phyloP scores from a whole-genome alignment of 1,140 invertebrate genomes.

The Drosophila willistoni region DNA sequence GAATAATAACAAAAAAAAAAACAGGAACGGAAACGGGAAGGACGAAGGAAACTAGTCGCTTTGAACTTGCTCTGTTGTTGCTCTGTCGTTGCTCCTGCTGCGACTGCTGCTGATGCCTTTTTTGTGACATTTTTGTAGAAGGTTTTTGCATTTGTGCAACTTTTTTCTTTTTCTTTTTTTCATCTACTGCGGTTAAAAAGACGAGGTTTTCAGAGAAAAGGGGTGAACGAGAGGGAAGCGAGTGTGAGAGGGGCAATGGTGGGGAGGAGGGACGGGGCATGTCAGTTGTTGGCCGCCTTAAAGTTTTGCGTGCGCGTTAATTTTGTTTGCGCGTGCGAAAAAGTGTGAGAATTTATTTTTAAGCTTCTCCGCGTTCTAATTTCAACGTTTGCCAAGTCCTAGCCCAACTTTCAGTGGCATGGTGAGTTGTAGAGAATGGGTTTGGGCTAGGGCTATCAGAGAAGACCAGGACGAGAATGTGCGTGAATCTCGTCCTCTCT shows the following conservation, averaged over 20 bases:
- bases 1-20: not conserved
- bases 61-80: slow-evolving; percentile 48
- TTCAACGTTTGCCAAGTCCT: slow-evolving; percentile 42
- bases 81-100: slow-evolving; percentile 5
- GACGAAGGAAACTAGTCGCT: slow-evolving; percentile 54
- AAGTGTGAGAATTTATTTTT: slow-evolving; percentile 75
- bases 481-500: slow-evolving; percentile 30
- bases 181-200: slow-evolving; percentile 57
- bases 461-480: slow-evolving; percentile 19
- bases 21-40: slow-evolving; percentile 21
- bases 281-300: slow-evolving; percentile 59
- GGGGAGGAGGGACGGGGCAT: slow-evolving; percentile 7
- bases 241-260: slow-evolving; percentile 13
- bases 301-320: slow-evolving; percentile 68
- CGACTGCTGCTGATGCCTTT: slow-evolving; percentile 35
- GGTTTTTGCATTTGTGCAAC: slow-evolving; percentile 75
- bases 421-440: slow-evolving; percentile 2
- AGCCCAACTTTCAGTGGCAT: slow-evolving; percentile 14
- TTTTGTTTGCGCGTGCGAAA: slow-evolving; percentile 69
- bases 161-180: slow-evolving; percentile 34
- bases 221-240: not conserved
- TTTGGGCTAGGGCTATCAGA: not conserved
- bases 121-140: slow-evolving; percentile 67
- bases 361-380: slow-evolving; percentile 65
- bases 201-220: slow-evolving; percentile 5